Evolutionary conservation across 2,888 invertebrate species (phyloP), one percentile per base, ranked within the genome.

Genomic region (Polyploca ridens): DNA sequence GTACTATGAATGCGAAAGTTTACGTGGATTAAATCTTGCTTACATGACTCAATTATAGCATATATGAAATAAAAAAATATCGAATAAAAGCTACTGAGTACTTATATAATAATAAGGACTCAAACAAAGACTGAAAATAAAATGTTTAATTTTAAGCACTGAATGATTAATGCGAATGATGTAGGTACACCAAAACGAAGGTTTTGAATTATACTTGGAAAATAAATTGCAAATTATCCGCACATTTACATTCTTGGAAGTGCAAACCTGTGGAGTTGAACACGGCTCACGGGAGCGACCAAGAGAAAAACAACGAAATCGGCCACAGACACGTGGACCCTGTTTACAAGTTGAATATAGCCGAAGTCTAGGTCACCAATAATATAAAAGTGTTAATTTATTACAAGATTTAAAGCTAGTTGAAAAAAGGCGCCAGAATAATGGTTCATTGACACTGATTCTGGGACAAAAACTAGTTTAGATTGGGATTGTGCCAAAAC

Each of bases 401-500:
- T 67, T 63, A 62, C 66, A 63, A 66, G 69, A 70, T 70, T 66
- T 67, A 46, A 69, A 60, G 2, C 60, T 46, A 35, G 62, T 64
- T 49, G 77, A 75, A 78, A 69, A 73, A 71, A 75, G 71, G 70
- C 69, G 72, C 69, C 68, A 63, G 66, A 68, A 69, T 71, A 79
- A 69, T 75, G 74, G 91, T 89, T 90, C 92, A 89, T 83, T 87
- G 89, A 90, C 90, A 86, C 79, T 79, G 74, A 79, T 83, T 80
- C 81, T 79, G 79, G 82, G 81, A 90, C 89, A 90, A 90, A 87
- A 85, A 85, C 80, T 77, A 73, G 76, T 76, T 71, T 69, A 69
- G 67, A 69, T 85, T 91, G 92, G 91, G 69, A 65, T 27, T 35
- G 65, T 83, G 91, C 92, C 92, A 92, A 82, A 76, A 80, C 64